phyloP scores from a whole-genome alignment of 2,113 vertebrate genomes.

The Atrichornis clamosus region DNA sequence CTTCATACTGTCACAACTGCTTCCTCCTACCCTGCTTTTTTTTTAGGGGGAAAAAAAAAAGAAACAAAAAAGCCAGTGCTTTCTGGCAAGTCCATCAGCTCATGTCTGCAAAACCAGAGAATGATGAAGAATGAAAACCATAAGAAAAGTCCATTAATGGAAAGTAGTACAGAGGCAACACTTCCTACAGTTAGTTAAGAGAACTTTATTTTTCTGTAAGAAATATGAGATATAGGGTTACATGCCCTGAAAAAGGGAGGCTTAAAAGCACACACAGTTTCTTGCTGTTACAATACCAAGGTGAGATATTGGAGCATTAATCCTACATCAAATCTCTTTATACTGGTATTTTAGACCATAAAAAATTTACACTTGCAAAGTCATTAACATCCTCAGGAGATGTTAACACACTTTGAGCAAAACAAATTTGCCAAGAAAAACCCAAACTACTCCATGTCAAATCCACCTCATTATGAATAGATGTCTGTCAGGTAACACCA shows the following conservation, averaged over 20 bases:
- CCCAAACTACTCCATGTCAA: neutral
- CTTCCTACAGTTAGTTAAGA: neutral
- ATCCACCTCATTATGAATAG: neutral
- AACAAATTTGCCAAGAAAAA: neutral
- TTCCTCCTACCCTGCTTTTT: accelerated
- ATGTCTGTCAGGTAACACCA: neutral
- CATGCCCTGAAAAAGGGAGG: neutral
- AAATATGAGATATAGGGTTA: neutral
- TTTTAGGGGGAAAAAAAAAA: neutral
- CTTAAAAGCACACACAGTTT: neutral
- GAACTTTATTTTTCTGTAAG: neutral
- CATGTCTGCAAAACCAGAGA: neutral
- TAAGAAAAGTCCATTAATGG: neutral
- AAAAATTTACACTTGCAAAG: neutral
- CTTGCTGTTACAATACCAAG: neutral
- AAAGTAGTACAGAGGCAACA: neutral
- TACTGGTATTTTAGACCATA: neutral
- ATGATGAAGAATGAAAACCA: neutral
- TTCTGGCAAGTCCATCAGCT: neutral
- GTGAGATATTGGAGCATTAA: neutral
- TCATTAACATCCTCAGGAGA: neutral
- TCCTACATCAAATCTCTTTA: neutral
- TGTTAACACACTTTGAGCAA: neutral
- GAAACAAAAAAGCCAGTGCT: accelerated
- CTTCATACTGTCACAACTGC: neutral